Evolutionary conservation across 2,888 invertebrate species (phyloP), one percentile per base, ranked within the genome.

Genomic region (Ypsolopha scabrella): DNA sequence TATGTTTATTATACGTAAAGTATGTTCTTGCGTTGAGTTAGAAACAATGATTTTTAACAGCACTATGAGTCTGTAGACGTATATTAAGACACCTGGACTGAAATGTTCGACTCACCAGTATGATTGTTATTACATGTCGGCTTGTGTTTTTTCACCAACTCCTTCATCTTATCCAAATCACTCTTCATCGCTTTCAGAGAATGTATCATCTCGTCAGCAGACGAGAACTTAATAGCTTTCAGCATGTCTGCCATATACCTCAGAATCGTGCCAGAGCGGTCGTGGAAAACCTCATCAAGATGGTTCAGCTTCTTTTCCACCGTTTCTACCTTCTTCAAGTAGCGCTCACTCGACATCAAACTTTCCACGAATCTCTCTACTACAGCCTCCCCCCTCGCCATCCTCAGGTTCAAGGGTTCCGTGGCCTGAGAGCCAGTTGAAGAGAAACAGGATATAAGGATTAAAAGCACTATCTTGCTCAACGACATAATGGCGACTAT

Each of bases 241-340:
- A 76, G 56, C 50, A 81, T 67, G 56, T 78, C 75, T 9, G 62
- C 57, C 52, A 83, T 58, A 41, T 72, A 70, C 47, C 79, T 80
- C 50, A 81, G 54, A 48, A 85, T 82, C 4, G 55, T 66, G 51
- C 80, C 79, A 0, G 81, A 75, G 60, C 81, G 83, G 53, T 85
- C 83, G 51, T 85, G 83, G 6, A 85, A 66, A 65, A 83, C 85
- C 50, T 80, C 80, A 52, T 85, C 83, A 39, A 85, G 59, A 33
- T 83, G 67, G 54, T 83, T 85, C 24, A 85, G 58, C 64, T 75
- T 67, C 52, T 75, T 85, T 56, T 82, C 80, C 51, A 87, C 80
- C 55, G 72, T 75, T 37, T 85, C 85, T n/a, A 86, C 68, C 63
- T 82, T 83, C 54, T 83, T 83, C 2, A 87, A 65, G 60, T 81